Base-by-base conservation (phyloP, 2,797 vertebrate genomes). In the Poecilia picta region DNA sequence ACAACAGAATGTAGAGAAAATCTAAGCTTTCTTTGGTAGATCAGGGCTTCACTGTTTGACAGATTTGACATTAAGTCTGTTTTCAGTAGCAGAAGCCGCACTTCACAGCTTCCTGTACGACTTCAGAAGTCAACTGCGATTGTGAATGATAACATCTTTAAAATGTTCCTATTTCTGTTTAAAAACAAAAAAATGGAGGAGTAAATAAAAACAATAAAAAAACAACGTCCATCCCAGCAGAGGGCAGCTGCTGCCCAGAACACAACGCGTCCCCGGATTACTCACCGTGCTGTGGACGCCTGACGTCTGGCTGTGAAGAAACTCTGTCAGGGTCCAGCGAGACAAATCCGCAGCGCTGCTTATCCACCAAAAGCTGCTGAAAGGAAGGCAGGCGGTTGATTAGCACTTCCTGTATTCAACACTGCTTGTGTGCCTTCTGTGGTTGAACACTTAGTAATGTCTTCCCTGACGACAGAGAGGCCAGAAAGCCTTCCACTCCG, bases 351-450 rank as follows among this genome's bases (percentile, higher is more conserved):
- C 74, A 0, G 4, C 0, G 1, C 8, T 36, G 1, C 53, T 72
- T 53, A 62, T 73, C 68, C 62, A 66, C 28, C 49, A 36, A 51
- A 72, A 41, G 4, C 28, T 53, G 16, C 31, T 36, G 64, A 85
- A 81, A 85, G 82, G 77, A 85, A 81, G 83, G 18, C 59, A 72
- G 75, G 79, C 31, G 51, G 77, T 20, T 73, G 68, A n/a, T 73
- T 80, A 74, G 45, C 78, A 87, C 85, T 92, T 92, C 91, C 91
- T 92, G 79, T 81, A 86, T 92, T 81, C 74, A 79, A 77, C 76
- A 59, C 28, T 73, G 33, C 76, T 53, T 71, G 83, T 45, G 36
- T 80, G 57, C 43, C 79, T 73, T 85, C 23, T 83, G 70, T 46
- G 71, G 78, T 36, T 51, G 41, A 88, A 78, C 73, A 41, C 41